phyloP scores from a whole-genome alignment of 64 coral and sea anemone genomes.

The Stichodactyla mertensii region DNA sequence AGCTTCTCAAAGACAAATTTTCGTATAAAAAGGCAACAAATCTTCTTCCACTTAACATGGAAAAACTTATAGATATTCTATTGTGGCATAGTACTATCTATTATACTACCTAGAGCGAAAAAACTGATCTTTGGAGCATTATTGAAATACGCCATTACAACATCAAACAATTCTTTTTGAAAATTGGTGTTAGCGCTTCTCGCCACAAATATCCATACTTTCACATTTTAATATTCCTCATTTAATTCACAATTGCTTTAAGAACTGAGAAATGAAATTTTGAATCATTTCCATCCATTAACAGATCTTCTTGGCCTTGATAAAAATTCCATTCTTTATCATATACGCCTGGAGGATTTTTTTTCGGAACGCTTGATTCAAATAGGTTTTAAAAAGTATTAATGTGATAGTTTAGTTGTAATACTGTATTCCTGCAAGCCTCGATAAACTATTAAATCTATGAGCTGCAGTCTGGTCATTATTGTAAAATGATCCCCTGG shows the following conservation, averaged over 20 bases:
- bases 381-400: not conserved
- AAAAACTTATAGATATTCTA: not conserved
- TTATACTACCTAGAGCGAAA: not conserved
- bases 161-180: not conserved
- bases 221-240: not conserved
- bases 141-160: conserved; percentile 3
- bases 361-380: not conserved
- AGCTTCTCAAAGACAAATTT: not conserved
- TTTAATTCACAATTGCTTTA: not conserved
- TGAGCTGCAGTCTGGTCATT: no score
- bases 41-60: not conserved
- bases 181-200: not conserved
- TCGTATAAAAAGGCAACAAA: not conserved
- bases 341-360: not conserved
- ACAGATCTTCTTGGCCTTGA: not conserved
- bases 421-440: no score
- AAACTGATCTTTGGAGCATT: not conserved
- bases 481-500: no score
- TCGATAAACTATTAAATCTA: not conserved
- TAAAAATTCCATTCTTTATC: not conserved
- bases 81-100: not conserved
- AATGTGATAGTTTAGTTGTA: not conserved
- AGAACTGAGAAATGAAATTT: not conserved
- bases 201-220: not conserved
- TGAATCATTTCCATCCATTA: not conserved